A percentile compares a stretch with the other conserved stretches of the same genome.
Conservation (phyloP, 2,113 vertebrate genomes). For the Oreotrochilus melanogaster region DNA sequence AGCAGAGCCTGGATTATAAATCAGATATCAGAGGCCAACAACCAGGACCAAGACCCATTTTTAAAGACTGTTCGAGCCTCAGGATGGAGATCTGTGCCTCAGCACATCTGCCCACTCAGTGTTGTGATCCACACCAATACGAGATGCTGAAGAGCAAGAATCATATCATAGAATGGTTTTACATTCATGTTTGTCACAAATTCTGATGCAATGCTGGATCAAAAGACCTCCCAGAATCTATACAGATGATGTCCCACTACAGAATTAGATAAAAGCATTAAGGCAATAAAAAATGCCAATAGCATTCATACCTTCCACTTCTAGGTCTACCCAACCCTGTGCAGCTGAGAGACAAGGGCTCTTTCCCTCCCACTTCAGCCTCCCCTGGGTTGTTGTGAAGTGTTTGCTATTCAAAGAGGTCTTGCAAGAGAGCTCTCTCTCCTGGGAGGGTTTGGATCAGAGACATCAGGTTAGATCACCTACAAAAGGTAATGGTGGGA, state of each 20-base stretch:
- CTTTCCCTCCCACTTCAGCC: not conserved
- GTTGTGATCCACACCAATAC: accelerated
- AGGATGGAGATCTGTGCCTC: not conserved
- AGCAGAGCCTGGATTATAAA: not conserved
- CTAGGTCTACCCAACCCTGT: not conserved
- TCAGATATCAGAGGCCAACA: not conserved
- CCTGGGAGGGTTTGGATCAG: not conserved
- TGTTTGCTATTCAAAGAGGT: not conserved
- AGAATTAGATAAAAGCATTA: not conserved
- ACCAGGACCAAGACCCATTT: not conserved
- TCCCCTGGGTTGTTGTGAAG: not conserved
- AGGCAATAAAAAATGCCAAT: not conserved
- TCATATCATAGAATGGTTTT: not conserved
- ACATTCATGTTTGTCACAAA: not conserved
- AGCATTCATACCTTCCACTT: not conserved
- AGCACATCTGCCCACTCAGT: not conserved
- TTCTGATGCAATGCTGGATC: not conserved
- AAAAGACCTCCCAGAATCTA: not conserved
- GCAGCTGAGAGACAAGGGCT: not conserved
- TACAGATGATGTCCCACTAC: not conserved
- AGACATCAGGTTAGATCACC: not conserved
- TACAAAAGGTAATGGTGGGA: not conserved
- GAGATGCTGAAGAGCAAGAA: not conserved
- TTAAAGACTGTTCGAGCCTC: not conserved
- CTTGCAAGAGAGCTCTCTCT: not conserved